Conservation (phyloP, 2,797 vertebrate genomes). For the Oreochromis grahami region DNA sequence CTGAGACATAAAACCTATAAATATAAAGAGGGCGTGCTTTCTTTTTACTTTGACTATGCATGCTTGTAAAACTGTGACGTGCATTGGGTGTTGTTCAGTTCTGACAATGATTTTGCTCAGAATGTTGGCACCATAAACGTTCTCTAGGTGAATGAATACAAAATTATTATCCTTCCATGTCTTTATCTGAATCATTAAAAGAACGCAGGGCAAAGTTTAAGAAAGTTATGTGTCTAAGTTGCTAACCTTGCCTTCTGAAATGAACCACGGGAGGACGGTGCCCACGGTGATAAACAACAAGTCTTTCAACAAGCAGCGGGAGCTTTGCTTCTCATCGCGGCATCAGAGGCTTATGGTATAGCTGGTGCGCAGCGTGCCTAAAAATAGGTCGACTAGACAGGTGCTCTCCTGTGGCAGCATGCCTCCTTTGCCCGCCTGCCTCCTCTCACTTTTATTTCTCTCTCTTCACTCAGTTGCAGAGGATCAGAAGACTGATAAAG, state of each 20-base stretch:
- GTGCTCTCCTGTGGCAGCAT: conserved; percentile 45
- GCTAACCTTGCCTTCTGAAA: not conserved
- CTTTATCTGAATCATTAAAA: not conserved
- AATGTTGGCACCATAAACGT: not conserved
- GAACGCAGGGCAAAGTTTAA: not conserved
- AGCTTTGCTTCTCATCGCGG: conserved; percentile 17
- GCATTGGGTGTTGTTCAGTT: not conserved
- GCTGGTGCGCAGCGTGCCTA: conserved; percentile 18
- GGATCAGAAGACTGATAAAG: conserved; percentile 40
- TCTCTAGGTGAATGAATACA: not conserved
- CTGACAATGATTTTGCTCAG: not conserved
- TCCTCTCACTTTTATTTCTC: conserved; percentile 53
- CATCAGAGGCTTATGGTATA: conserved; percentile 39
- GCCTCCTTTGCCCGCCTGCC: conserved; percentile 32
- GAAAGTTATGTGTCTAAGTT: not conserved
- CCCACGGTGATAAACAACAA: conserved; percentile 9
- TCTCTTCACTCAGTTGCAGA: conserved; percentile 46
- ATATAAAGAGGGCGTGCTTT: not conserved
- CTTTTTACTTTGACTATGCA: not conserved
- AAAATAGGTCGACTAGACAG: conserved; percentile 54
- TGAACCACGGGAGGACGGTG: not conserved
- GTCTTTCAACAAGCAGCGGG: conserved; percentile 5
- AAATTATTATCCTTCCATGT: not conserved
- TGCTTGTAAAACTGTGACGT: not conserved
- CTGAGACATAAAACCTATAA: not conserved